Conservation (phyloP, 2,888 invertebrate genomes). For the Drosophila ochracea region DNA sequence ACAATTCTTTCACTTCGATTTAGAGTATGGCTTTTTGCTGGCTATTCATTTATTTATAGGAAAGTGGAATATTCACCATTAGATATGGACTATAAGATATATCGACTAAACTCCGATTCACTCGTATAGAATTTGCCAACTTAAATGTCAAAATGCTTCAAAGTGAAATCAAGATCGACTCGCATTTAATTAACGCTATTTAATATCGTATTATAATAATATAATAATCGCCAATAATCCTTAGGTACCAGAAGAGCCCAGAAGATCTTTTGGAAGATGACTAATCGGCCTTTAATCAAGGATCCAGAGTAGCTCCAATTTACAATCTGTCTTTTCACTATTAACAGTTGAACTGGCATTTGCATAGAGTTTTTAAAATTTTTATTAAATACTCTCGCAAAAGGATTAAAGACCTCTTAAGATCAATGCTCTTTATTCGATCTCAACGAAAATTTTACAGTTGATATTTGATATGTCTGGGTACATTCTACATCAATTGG, state of each 20-base stretch:
- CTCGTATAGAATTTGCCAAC: constrained; percentile 20
- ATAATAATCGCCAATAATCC: not conserved
- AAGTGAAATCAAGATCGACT: not conserved
- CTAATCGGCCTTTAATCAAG: not conserved
- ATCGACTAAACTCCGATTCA: not conserved
- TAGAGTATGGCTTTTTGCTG: not conserved
- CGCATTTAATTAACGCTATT: constrained; percentile 13
- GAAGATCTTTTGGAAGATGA: no score
- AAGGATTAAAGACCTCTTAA: not conserved
- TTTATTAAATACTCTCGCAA: not conserved
- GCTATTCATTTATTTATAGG: constrained; percentile 1
- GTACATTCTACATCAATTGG: not conserved
- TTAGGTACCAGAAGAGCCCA: no score
- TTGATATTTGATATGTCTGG: not conserved
- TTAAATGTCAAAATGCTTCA: no score
- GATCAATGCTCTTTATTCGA: no score
- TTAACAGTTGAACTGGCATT: not conserved
- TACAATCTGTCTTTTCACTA: not conserved
- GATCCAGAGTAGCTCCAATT: no score
- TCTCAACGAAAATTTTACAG: not conserved
- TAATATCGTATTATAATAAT: constrained; percentile 5
- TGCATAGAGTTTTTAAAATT: not conserved
- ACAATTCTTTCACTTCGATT: not conserved
- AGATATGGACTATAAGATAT: constrained; percentile 1
- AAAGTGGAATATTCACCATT: constrained; percentile 23